Percentiles rank a stretch among this genome's conserved stretches.
phyloP scores from a whole-genome alignment of 2,888 invertebrate species.

The Drosophila cracens region DNA sequence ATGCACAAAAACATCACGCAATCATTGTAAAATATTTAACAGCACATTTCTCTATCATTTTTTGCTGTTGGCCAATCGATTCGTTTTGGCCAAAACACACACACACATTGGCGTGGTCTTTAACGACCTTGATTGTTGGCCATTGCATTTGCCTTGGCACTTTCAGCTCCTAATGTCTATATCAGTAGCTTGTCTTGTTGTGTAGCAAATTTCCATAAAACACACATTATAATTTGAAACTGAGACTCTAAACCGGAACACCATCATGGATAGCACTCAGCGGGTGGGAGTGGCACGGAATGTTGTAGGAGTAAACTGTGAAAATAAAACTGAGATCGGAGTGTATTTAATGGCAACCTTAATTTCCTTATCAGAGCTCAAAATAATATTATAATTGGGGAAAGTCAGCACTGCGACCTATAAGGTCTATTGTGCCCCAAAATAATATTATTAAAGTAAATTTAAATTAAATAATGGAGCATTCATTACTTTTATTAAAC shows the following conservation, averaged over 20 bases:
- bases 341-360: neutral
- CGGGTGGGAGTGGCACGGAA: neutral
- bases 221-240: conserved; percentile 4
- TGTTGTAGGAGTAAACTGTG: neutral
- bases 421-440: neutral
- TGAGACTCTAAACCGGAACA: neutral
- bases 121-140: conserved; percentile 71
- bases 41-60: conserved; percentile 11
- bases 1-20: conserved; percentile 17
- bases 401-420: too few relatives aligned
- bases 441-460: neutral
- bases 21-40: conserved; percentile 39
- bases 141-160: conserved; percentile 4
- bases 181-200: conserved; percentile 49
- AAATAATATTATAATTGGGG: neutral
- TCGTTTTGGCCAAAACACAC: conserved; percentile 61
- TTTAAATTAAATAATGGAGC: neutral
- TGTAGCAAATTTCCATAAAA: conserved; percentile 53
- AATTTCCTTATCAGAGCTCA: neutral
- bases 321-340: neutral
- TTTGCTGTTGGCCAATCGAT: conserved; percentile 60
- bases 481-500: neutral
- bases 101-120: conserved; percentile 25
- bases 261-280: conserved; percentile 2
- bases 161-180: conserved; percentile 53